These are phyloP conservation scores for Phengaris arion DNA, from an alignment of 2,888 invertebrate genomes.

Conservation along the genomic window DNA sequence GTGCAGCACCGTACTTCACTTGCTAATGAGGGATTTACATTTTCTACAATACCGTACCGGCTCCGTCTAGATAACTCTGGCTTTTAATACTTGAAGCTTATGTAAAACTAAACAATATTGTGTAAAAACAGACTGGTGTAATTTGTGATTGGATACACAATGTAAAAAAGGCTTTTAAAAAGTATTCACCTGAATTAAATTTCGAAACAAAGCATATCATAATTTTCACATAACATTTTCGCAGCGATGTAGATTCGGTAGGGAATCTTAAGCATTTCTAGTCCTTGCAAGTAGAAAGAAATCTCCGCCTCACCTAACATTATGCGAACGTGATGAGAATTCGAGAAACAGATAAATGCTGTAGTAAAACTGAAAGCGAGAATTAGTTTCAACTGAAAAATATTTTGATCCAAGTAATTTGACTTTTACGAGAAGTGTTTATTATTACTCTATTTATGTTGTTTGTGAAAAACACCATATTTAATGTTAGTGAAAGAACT, in stretches of 20 bases:
- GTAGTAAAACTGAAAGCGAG: neutral
- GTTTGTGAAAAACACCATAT: no score
- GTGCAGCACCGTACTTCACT: neutral
- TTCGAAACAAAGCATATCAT: no score
- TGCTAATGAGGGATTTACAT: slow-evolving; percentile 17
- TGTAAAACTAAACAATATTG: neutral
- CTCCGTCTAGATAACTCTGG: neutral
- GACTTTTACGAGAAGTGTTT: neutral
- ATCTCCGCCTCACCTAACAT: neutral
- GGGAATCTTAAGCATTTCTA: neutral
- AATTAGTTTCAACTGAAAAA: neutral
- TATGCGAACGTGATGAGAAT: neutral
- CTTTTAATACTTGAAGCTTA: neutral
- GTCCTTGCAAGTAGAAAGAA: neutral
- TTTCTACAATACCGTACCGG: neutral
- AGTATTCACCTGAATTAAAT: no score
- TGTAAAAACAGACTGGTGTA: no score
- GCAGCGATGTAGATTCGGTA: neutral
- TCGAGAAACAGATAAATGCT: neutral
- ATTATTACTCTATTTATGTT: neutral
- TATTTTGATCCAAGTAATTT: neutral
- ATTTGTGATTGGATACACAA: no score
- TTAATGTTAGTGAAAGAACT: no score
- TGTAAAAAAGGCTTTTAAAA: no score
- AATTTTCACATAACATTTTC: neutral